Evolutionary conservation across 2,888 invertebrate species (phyloP).

Genomic region (Eutolmus rufibarbis): DNA sequence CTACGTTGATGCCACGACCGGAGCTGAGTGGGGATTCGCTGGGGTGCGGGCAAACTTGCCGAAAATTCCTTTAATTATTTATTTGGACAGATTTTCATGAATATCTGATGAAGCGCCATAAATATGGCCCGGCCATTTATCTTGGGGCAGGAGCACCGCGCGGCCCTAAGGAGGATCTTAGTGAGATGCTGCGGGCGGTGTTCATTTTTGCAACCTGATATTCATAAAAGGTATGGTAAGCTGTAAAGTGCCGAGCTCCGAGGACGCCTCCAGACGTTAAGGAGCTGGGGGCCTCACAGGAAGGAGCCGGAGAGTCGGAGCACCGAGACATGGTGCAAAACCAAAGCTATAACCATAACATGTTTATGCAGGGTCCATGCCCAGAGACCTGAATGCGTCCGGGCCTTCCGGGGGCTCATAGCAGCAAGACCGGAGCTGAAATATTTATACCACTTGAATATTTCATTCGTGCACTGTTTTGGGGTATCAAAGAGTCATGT

Average conservation of each 20-base stretch:
- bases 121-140: constrained; percentile 44
- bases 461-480: constrained; percentile 37
- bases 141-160: not conserved
- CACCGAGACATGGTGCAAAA: constrained; percentile 4
- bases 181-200: not conserved
- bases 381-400: constrained; percentile 22
- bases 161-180: not conserved
- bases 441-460: constrained; percentile 42
- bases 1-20: not conserved
- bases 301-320: not conserved
- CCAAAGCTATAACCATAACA: constrained; percentile 37
- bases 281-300: not conserved
- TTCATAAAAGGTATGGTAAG: constrained; percentile 25
- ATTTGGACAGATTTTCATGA: constrained; percentile 48
- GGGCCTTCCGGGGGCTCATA: not conserved
- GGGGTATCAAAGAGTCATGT: constrained; percentile 23
- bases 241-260: not conserved
- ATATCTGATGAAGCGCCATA: constrained; percentile 47
- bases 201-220: constrained; percentile 24
- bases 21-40: not conserved
- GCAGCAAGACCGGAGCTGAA: constrained; percentile 8
- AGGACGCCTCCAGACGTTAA: not conserved
- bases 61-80: constrained; percentile 42
- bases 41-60: not conserved
- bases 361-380: constrained; percentile 1